Conservation (phyloP, 2,113 vertebrate genomes). For the Tetraodon nigroviridis region DNA sequence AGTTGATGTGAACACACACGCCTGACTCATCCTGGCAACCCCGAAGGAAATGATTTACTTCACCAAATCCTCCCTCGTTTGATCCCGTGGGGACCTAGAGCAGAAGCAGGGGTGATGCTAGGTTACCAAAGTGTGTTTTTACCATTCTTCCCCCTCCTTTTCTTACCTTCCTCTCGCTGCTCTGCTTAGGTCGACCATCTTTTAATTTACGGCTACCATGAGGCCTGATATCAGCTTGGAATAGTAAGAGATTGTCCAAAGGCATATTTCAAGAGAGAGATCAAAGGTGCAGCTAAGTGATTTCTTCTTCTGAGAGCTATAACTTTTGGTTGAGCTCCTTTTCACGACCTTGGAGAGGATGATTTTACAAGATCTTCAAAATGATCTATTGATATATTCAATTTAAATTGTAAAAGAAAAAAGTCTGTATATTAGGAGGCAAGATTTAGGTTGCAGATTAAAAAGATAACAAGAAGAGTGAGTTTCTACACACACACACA, state of each 20-base stretch:
- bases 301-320: conserved; percentile 53
- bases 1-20: conserved; percentile 42
- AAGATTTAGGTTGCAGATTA: not conserved
- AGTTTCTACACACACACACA: conserved; percentile 18
- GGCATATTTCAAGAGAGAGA: conserved; percentile 62
- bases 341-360: conserved; percentile 39
- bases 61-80: conserved; percentile 60
- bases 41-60: conserved; percentile 64
- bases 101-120: conserved; percentile 50
- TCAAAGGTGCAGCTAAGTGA: conserved; percentile 61
- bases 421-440: too few relatives aligned
- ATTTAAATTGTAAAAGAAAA: conserved; percentile 9
- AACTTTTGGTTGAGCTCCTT: conserved; percentile 48
- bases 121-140: conserved; percentile 64
- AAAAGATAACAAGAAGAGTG: not conserved
- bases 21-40: conserved; percentile 46
- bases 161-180: conserved; percentile 37
- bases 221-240: conserved; percentile 42
- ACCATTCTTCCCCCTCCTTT: conserved; percentile 48
- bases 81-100: conserved; percentile 57
- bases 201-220: conserved; percentile 65
- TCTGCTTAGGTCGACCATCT: conserved; percentile 59
- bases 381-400: not conserved
- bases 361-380: not conserved
- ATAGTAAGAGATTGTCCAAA: conserved; percentile 62